These are phyloP conservation scores for Arion vulgaris DNA, from an alignment of 1,140 invertebrate species.

Conservation along the genomic window DNA sequence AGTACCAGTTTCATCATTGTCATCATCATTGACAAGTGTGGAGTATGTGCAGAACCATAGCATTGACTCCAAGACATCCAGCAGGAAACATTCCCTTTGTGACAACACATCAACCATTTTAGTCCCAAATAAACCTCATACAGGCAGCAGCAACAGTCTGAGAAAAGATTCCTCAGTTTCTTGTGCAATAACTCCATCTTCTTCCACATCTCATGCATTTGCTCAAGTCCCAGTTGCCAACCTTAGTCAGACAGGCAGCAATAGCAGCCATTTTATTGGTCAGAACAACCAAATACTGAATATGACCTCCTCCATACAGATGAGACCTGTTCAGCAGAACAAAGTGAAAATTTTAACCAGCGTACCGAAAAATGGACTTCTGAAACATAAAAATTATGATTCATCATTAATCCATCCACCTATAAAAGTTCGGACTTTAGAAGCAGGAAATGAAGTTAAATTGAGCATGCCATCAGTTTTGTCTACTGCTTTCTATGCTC, in stretches of 20 bases:
- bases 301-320: neutral
- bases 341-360: constrained; percentile 4
- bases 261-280: neutral
- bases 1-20: neutral
- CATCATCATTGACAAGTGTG: neutral
- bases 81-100: constrained; percentile 11
- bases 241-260: neutral
- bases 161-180: constrained; percentile 13
- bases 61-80: neutral
- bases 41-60: neutral
- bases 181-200: constrained; percentile 31
- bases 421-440: constrained; percentile 9
- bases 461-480: neutral
- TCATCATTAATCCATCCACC: neutral
- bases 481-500: neutral
- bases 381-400: constrained; percentile 28
- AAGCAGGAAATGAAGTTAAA: constrained; percentile 5
- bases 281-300: neutral
- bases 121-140: constrained; percentile 5
- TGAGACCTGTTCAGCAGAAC: neutral
- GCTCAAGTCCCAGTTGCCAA: constrained; percentile 3
- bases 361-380: neutral
- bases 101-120: neutral
- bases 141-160: constrained; percentile 30
- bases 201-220: constrained; percentile 16